These are phyloP conservation scores for Elgaria multicarinata DNA, from an alignment of 2,113 vertebrate genomes.

Conservation along the genomic window DNA sequence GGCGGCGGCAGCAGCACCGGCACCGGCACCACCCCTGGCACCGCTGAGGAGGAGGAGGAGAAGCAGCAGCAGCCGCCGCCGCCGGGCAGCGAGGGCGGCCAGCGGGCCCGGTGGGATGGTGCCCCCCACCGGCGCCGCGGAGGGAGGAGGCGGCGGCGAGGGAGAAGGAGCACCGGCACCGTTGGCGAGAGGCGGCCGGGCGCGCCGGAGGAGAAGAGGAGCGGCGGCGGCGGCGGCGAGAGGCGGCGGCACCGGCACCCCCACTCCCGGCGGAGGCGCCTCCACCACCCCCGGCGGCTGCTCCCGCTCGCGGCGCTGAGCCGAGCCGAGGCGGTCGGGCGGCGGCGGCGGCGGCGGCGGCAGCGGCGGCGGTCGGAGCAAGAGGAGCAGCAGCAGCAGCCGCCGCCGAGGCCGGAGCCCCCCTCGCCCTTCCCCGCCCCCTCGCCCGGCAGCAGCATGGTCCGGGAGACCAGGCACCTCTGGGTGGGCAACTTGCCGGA, in stretches of 20 bases:
- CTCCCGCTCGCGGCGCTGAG: background rate
- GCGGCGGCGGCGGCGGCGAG: background rate
- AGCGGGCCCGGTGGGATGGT: constrained; percentile 48
- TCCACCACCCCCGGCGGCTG: too few relatives aligned
- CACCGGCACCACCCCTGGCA: constrained; percentile 82
- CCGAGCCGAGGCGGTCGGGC: background rate
- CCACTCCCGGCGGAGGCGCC: too few relatives aligned
- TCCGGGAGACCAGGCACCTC: constrained; percentile 99
- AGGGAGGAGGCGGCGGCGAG: constrained; percentile 65
- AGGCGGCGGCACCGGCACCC: background rate
- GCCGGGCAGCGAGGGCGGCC: background rate
- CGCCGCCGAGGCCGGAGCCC: background rate
- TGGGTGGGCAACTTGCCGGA: constrained; percentile 99
- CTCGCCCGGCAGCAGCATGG: constrained; percentile 83
- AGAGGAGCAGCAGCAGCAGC: background rate
- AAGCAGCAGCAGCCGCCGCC: constrained; percentile 22
- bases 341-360: background rate
- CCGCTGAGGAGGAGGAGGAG: constrained; percentile 56
- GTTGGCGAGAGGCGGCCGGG: constrained; percentile 32
- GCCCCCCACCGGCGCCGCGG: constrained; percentile 64
- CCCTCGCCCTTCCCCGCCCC: too few relatives aligned
- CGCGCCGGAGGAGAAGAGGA: background rate
- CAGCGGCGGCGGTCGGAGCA: background rate
- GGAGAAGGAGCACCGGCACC: constrained; percentile 34
- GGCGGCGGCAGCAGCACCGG: constrained; percentile 54